Conservation (phyloP, 2,113 vertebrate genomes). For the Platycercus adscitus region DNA sequence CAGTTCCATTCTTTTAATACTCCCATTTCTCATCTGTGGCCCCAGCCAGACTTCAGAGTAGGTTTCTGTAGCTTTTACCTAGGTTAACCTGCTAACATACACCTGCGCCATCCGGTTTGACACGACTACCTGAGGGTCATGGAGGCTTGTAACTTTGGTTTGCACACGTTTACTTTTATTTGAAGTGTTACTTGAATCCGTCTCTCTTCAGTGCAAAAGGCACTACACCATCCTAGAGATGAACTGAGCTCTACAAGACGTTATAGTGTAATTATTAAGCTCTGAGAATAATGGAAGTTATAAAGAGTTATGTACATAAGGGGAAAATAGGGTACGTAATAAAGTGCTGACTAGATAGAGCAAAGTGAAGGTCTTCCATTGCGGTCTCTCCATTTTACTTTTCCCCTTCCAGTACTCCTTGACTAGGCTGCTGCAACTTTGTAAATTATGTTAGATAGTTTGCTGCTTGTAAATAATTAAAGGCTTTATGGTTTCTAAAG, state of each 20-base stretch:
- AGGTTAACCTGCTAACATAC: neutral
- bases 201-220: slow-evolving; percentile 15
- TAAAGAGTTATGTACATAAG: neutral
- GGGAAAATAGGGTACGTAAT: neutral
- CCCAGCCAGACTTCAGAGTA: neutral
- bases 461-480: slow-evolving; percentile 77
- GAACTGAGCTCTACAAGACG: neutral
- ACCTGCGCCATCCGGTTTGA: neutral
- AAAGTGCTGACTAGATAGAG: neutral
- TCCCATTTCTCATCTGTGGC: neutral
- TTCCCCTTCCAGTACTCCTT: slow-evolving; percentile 16
- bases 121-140: neutral
- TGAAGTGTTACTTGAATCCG: slow-evolving; percentile 77
- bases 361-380: slow-evolving; percentile 12
- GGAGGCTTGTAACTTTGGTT: slow-evolving; percentile 49
- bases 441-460: slow-evolving; percentile 75
- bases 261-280: neutral
- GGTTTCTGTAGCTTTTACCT: neutral
- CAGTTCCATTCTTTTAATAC: neutral
- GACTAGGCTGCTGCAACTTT: slow-evolving; percentile 53
- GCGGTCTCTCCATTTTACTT: neutral
- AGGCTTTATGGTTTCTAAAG: slow-evolving; percentile 81
- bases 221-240: neutral
- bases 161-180: slow-evolving; percentile 71
- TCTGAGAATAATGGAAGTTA: neutral